Evolutionary conservation across 2,888 invertebrate genomes (phyloP), one percentile per base, ranked within the genome.

Genomic region (Cerastoderma edule): DNA sequence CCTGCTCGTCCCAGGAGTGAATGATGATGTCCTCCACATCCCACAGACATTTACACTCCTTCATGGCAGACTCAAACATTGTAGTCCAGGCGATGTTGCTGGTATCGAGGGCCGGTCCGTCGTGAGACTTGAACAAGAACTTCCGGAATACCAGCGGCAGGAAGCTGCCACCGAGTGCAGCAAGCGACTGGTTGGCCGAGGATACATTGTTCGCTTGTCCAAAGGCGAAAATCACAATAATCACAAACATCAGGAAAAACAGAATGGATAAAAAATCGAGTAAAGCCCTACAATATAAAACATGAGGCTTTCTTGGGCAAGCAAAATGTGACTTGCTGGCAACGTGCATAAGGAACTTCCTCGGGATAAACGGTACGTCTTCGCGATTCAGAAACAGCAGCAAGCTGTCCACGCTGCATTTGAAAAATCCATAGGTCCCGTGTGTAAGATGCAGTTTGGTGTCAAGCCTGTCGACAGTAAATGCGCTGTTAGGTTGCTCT

Each of bases 151-250:
- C 71, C 13, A 76, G 54, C 19, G 80, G 80, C n/a, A 80, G 32
- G 48, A 80, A 80, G 4, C 80, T 76, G 35, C 76, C 71, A 16
- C 67, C 80, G 10, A 80, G 57, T 13, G 76, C 66, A 2, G 80
- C 80, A 4, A 80, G 33, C 0, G 80, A 54, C 67, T 80, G 80
- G 5, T 63, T 68, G 13, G 67, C 71, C 2, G 70, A 71, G 0
- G 80, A 76, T 8, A 71, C 70, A 57, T 80, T 67, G 28, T 71
- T 68, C 0, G 76, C 76, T 33, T 76, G 71, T 16, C 80, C 80
- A 50, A 80, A 80, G 16, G 75, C 80, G 28, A 80, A 67, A 33
- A 80, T 64, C 5, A 80, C 73, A 22, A 80, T 50, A 33, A 77
- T 72, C 2, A 77, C 76, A 66, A 80, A 80, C 33, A 68, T 46